Evolutionary conservation across 2,113 vertebrate species (phyloP).

Genomic region (Brachyhypopomus gauderio): DNA sequence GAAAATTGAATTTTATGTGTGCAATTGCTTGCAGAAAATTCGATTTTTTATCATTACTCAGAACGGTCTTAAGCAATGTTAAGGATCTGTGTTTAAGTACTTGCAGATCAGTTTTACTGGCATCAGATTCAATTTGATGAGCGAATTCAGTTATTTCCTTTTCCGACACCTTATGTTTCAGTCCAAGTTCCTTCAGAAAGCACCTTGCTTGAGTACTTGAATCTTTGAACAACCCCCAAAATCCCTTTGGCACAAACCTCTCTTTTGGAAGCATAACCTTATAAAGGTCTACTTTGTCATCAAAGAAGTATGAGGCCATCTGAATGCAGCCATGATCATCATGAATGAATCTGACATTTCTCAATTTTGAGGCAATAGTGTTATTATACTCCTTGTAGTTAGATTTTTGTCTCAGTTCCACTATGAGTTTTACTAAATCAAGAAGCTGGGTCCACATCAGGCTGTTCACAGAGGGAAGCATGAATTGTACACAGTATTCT

Average conservation of each 20-base stretch:
- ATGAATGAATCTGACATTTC: constrained; percentile 67
- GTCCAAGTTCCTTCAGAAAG: constrained; percentile 69
- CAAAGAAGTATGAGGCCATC: constrained; percentile 73
- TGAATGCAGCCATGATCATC: constrained; percentile 59
- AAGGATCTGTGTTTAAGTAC: constrained; percentile 57
- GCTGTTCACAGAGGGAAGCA: constrained; percentile 60
- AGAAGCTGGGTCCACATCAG: constrained; percentile 59
- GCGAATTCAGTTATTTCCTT: constrained; percentile 74
- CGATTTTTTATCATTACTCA: fast-evolving
- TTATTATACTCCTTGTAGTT: fast-evolving
- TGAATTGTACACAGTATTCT: constrained; percentile 67
- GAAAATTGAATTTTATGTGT: constrained; percentile 74
- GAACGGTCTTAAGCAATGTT: constrained; percentile 55
- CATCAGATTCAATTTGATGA: constrained; percentile 64
- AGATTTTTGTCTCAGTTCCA: not conserved
- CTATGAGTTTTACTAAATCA: constrained; percentile 68
- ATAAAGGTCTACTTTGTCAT: constrained; percentile 57
- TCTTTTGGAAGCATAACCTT: constrained; percentile 64
- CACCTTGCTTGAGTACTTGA: fast-evolving
- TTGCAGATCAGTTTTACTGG: not conserved
- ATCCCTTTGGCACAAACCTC: constrained; percentile 73
- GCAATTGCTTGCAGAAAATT: constrained; percentile 62
- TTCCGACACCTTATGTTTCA: constrained; percentile 65
- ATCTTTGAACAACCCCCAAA: constrained; percentile 54
- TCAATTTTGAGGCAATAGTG: constrained; percentile 58